These are phyloP conservation scores for Conomelus anceps DNA, from an alignment of 2,888 invertebrate genomes.

Conservation along the genomic window DNA sequence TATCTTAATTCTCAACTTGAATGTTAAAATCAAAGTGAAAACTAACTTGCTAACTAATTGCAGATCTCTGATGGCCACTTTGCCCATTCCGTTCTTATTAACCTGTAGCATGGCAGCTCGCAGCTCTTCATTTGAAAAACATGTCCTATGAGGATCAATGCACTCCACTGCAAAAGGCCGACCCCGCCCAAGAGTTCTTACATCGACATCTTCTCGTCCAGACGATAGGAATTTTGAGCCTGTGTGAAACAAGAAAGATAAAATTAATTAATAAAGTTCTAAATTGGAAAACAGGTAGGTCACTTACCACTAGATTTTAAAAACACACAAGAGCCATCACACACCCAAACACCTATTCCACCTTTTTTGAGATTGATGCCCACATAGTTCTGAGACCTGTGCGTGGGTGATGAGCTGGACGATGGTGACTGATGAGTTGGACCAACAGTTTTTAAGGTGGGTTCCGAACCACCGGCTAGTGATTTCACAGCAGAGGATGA, in stretches of 20 bases:
- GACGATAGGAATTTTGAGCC: constrained; percentile 67
- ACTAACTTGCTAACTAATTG: constrained; percentile 56
- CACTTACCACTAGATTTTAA: too few species aligned
- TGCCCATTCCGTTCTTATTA: constrained; percentile 40
- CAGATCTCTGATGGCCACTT: constrained; percentile 53
- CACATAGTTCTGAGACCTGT: too few species aligned
- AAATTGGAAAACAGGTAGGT: neutral
- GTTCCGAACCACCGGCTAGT: too few species aligned
- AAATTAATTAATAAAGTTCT: neutral
- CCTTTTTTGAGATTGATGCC: too few species aligned
- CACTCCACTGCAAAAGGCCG: constrained; percentile 90
- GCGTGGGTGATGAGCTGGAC: too few species aligned
- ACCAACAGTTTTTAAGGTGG: too few species aligned
- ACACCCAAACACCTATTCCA: too few species aligned
- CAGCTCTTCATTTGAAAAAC: constrained; percentile 48
- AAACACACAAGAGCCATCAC: too few species aligned
- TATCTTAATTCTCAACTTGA: too few species aligned
- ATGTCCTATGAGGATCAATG: constrained; percentile 54
- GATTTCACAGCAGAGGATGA: too few species aligned
- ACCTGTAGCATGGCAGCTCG: constrained; percentile 52
- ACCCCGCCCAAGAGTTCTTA: constrained; percentile 84
- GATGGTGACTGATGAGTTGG: too few species aligned
- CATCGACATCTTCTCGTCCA: constrained; percentile 96
- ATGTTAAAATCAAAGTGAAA: neutral
- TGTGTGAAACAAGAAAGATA: neutral